Percentiles rank a stretch among this genome's conserved stretches.
Conservation (phyloP, 1,140 invertebrate species). For the Vanessa tameamea region DNA sequence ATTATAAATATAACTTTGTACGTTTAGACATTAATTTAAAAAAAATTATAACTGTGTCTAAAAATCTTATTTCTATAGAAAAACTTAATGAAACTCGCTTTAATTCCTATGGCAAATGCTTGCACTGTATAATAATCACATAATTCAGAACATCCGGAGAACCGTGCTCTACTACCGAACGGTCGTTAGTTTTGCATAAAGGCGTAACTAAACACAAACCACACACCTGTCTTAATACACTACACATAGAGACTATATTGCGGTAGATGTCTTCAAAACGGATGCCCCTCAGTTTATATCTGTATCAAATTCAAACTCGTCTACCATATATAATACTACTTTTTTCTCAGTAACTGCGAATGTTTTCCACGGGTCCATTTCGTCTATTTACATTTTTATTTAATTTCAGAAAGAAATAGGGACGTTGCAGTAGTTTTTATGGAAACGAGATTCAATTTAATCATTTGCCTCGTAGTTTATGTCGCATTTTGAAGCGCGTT, state of each 20-base stretch:
- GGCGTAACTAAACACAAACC: constrained; percentile 13
- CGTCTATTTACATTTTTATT: constrained; percentile 1
- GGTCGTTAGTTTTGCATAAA: constrained; percentile 38
- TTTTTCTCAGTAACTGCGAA: constrained; percentile 5
- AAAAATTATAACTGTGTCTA: constrained; percentile 7
- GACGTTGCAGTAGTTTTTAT: constrained; percentile 28
- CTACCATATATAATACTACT: constrained; percentile 5
- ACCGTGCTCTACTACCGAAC: constrained; percentile 20
- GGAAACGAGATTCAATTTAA: constrained; percentile 36
- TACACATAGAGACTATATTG: constrained; percentile 12
- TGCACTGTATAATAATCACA: constrained; percentile 41
- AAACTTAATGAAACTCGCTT: constrained; percentile 30
- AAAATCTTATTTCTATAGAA: constrained; percentile 32
- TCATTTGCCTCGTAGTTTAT: constrained; percentile 30
- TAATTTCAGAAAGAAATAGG: constrained; percentile 15
- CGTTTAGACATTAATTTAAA: not conserved
- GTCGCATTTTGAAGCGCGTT: constrained; percentile 30
- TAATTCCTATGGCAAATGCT: constrained; percentile 30
- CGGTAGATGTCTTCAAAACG: constrained; percentile 8
- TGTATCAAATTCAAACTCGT: constrained; percentile 19
- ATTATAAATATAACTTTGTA: no score
- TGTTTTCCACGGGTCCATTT: constrained; percentile 3
- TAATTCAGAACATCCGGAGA: constrained; percentile 38
- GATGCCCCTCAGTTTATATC: constrained; percentile 15
- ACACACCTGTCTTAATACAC: constrained; percentile 10